phyloP scores from a whole-genome alignment of 2,797 vertebrate genomes.

The Lutjanus campechanus region DNA sequence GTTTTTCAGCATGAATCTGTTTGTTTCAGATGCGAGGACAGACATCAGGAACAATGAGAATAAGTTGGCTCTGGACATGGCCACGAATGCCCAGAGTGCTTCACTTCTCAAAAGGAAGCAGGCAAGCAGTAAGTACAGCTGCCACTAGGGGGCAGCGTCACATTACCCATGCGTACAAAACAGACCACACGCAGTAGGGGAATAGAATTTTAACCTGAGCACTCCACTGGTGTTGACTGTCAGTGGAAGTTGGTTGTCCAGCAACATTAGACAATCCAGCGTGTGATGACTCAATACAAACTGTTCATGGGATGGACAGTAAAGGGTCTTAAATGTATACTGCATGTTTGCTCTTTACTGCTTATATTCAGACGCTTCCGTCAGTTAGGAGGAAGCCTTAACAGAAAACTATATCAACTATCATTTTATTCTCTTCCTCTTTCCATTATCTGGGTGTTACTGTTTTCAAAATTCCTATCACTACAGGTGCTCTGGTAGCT shows the following conservation, averaged over 20 bases:
- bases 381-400: no score
- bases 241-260: not conserved
- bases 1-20: not conserved
- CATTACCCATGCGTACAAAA: not conserved
- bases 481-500: no score
- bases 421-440: no score
- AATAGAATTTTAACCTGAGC: not conserved
- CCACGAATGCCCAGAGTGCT: constrained; percentile 93
- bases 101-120: constrained; percentile 94
- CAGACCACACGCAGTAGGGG: not conserved
- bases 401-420: no score
- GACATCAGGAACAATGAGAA: constrained; percentile 97
- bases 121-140: constrained; percentile 78
- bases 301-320: no score
- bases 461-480: no score
- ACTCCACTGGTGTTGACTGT: not conserved
- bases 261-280: no score
- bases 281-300: no score
- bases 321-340: no score
- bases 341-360: no score
- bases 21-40: constrained; percentile 89
- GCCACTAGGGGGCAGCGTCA: constrained; percentile 35
- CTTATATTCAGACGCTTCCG: no score
- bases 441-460: no score
- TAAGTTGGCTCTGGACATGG: constrained; percentile 96